Conservation (phyloP, 2,888 invertebrate species). For the Drosophila anomelani region DNA sequence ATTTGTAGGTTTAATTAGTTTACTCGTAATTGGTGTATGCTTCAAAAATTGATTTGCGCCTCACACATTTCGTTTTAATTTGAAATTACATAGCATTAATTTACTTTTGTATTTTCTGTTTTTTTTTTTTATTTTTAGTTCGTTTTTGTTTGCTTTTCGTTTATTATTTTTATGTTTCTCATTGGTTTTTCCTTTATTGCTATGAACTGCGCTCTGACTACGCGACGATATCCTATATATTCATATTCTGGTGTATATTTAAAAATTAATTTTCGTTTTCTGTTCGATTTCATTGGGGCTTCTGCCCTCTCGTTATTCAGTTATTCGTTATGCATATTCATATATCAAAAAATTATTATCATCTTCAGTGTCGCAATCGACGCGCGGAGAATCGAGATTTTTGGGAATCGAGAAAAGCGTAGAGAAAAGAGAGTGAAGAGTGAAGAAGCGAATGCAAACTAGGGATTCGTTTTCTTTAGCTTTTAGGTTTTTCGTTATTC, state of each 20-base stretch:
- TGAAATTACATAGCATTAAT: slow-evolving; percentile 19
- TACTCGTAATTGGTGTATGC: slow-evolving; percentile 72
- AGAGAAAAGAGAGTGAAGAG: slow-evolving; percentile 29
- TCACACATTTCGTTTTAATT: slow-evolving; percentile 39
- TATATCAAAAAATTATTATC: slow-evolving; percentile 79
- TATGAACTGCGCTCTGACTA: slow-evolving; percentile 71
- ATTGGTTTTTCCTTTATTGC: slow-evolving; percentile 52
- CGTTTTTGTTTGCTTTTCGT: not conserved
- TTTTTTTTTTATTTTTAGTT: not conserved
- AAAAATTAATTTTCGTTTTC: slow-evolving; percentile 38
- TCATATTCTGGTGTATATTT: slow-evolving; percentile 47
- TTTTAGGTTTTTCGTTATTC: slow-evolving; percentile 12
- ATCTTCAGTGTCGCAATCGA: slow-evolving; percentile 71
- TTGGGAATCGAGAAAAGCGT: slow-evolving; percentile 39
- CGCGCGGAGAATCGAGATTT: slow-evolving; percentile 64
- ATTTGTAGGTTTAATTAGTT: slow-evolving; percentile 43
- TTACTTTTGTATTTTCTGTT: slow-evolving; percentile 4
- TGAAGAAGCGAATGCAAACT: slow-evolving; percentile 30
- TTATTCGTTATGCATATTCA: slow-evolving; percentile 56
- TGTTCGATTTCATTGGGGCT: slow-evolving; percentile 15
- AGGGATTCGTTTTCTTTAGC: slow-evolving; percentile 12
- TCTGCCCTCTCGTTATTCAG: slow-evolving; percentile 24
- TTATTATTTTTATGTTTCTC: slow-evolving; percentile 1
- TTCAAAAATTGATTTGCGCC: slow-evolving; percentile 64
- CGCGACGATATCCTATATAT: slow-evolving; percentile 58